Evolutionary conservation across 1,140 invertebrate genomes (phyloP), one percentile per base, ranked within the genome.

Genomic region (Phthorimaea operculella): DNA sequence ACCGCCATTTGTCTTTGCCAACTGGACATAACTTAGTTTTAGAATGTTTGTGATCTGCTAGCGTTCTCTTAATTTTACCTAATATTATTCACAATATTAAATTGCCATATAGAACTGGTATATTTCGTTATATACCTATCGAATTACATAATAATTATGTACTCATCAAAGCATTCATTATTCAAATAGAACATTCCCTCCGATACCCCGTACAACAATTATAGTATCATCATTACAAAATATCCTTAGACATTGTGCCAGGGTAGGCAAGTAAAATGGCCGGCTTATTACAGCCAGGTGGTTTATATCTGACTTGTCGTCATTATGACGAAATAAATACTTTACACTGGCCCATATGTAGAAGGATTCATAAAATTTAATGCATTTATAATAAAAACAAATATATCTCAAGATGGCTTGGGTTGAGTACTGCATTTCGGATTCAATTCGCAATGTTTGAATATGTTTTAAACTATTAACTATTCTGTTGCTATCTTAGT

Each of bases 1-100:
- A 79, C 57, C 73, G 81, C 79, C 78, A 85, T 82, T 83, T 77
- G 81, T 81, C 79, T 72, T 76, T 76, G 82, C 78, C 82, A 79
- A 80, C 79, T 81, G 74, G 79, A 85, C 78, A 75, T 74, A 68
- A 67, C 67, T 75, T 80, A 80, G 70, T 69, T 77, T 74, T 72
- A 65, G 63, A 65, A 63, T 76, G 76, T 79, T 79, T 84, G 79
- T 80, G 78, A 82, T 83, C 79, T 80, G 78, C 72, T 83, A 79
- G 76, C 69, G 68, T 80, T 77, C 70, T 74, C 74, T 68, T 70
- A 76, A 73, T 78, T 76, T 64, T 79, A 77, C 60, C 66, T 62
- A 51, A 60, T 57, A 61, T 69, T 62, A n/a, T 64, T 67, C 64
- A 75, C 72, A 74, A 72, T 74, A 63, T 70, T 65, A 61, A 70